Conservation (phyloP, 1,140 invertebrate genomes). For the Chironomus striatipennis region DNA sequence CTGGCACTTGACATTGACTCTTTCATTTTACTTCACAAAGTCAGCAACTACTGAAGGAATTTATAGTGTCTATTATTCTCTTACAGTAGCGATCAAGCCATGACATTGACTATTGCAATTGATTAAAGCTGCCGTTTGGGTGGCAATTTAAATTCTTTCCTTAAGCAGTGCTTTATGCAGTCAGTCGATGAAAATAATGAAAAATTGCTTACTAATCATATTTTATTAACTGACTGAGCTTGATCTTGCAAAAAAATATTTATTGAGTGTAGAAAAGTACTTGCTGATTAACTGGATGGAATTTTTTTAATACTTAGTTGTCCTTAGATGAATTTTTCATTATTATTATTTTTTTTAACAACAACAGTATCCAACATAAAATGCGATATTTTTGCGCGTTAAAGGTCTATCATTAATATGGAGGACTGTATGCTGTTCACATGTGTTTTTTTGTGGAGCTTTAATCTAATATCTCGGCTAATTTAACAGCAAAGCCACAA, state of each 20-base stretch:
- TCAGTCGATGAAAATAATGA: background rate
- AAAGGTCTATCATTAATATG: too few relatives aligned
- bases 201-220: conserved; percentile 14
- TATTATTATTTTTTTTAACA: too few relatives aligned
- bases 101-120: background rate
- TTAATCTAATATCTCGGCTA: too few relatives aligned
- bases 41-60: background rate
- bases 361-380: background rate
- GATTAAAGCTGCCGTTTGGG: background rate
- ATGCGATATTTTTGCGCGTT: too few relatives aligned
- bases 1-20: background rate
- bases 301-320: background rate
- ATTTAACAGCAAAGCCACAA: too few relatives aligned
- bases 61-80: background rate
- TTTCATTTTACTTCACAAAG: background rate
- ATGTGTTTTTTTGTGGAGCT: too few relatives aligned
- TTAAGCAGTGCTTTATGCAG: background rate
- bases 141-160: conserved; percentile 1
- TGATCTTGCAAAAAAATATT: too few relatives aligned
- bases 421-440: too few relatives aligned
- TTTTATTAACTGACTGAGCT: background rate
- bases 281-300: conserved; percentile 6
- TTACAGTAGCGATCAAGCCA: background rate
- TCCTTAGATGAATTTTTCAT: background rate
- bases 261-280: too few relatives aligned